These are phyloP conservation scores for Silurus lanzhouensis DNA, from an alignment of 2,797 vertebrate species.

Conservation along the genomic window DNA sequence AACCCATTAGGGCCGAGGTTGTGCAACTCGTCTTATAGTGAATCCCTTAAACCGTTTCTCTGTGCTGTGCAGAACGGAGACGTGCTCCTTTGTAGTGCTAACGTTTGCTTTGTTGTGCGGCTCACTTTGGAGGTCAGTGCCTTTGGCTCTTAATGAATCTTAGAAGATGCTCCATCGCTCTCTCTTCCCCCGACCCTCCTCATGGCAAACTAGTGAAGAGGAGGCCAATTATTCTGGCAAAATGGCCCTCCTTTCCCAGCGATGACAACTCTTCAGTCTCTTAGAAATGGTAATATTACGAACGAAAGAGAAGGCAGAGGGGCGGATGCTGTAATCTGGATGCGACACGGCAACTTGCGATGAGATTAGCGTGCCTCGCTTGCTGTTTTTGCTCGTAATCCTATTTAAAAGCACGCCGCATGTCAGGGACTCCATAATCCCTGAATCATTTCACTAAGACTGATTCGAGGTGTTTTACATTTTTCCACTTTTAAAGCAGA, in stretches of 20 bases:
- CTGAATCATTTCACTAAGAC: slow-evolving; percentile 44
- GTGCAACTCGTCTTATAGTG: not conserved
- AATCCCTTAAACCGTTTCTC: slow-evolving; percentile 26
- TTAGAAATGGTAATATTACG: slow-evolving; percentile 61
- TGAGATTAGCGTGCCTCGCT: slow-evolving; percentile 63
- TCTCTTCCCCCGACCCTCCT: slow-evolving; percentile 42
- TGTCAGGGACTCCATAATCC: slow-evolving; percentile 62
- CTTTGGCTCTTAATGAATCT: slow-evolving; percentile 58
- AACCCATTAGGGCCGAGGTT: too few relatives aligned
- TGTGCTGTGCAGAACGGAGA: slow-evolving; percentile 25
- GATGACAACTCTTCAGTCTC: slow-evolving; percentile 61
- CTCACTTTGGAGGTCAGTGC: slow-evolving; percentile 47
- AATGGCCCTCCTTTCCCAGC: slow-evolving; percentile 60
- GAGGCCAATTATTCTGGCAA: slow-evolving; percentile 71
- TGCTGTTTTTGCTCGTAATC: slow-evolving; percentile 62
- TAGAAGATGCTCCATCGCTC: slow-evolving; percentile 25
- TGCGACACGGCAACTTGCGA: slow-evolving; percentile 64
- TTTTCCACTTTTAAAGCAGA: slow-evolving; percentile 28
- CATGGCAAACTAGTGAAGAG: slow-evolving; percentile 56
- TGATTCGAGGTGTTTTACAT: slow-evolving; percentile 49
- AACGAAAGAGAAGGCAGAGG: slow-evolving; percentile 49
- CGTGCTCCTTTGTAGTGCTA: slow-evolving; percentile 12
- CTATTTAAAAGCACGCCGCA: slow-evolving; percentile 69
- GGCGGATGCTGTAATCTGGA: slow-evolving; percentile 58
- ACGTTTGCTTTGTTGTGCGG: slow-evolving; percentile 41